Evolutionary conservation across 2,797 vertebrate genomes (phyloP), one percentile per base, ranked within the genome.

Genomic region (Kryptolebias ocellatus): DNA sequence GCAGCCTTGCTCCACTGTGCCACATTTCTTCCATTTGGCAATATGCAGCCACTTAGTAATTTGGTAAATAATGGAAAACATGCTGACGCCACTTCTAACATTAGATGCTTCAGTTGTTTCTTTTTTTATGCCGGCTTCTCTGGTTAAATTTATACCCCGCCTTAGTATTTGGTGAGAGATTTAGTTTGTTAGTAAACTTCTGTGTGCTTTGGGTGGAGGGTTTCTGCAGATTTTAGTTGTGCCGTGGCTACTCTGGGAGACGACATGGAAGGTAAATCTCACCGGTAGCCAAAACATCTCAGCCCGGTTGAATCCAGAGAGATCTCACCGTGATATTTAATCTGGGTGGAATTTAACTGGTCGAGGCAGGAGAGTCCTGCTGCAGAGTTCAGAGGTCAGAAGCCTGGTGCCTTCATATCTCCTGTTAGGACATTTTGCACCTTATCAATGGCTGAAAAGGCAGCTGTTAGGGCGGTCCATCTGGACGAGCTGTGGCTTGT

Each of bases 221-320:
- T 56, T 53, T 5, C 24, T 27, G 24, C 29, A 28, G 17, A 39
- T 53, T 55, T 1, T 18, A 31, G 42, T 47, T 15, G 8, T 52
- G 18, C 42, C 66, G 60, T 70, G 53, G 28, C 55, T 61, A 16
- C 59, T 50, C 5, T 18, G 20, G 16, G 60, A 80, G 85, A 84
- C 84, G 79, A 83, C 85, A 81, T 70, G 73, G 79, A 76, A 73
- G 86, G 78, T 92, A 92, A 42, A 90, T 90, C 90, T 89, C 70
- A 60, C 53, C 64, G 60, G 77, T 90, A 93, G 92, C 81, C 92
- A 92, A 91, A 93, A 93, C 90, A 92, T 81, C 58, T 78, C 81
- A 76, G 51, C 49, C 64, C 47, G 51, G 54, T 90, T 89, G 83
- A 91, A 91, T 85, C 87, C 85, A 72, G 69, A 72, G 64, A 65